Conservation (phyloP, 2,113 vertebrate species). For the Epinephelus cyanopodus region DNA sequence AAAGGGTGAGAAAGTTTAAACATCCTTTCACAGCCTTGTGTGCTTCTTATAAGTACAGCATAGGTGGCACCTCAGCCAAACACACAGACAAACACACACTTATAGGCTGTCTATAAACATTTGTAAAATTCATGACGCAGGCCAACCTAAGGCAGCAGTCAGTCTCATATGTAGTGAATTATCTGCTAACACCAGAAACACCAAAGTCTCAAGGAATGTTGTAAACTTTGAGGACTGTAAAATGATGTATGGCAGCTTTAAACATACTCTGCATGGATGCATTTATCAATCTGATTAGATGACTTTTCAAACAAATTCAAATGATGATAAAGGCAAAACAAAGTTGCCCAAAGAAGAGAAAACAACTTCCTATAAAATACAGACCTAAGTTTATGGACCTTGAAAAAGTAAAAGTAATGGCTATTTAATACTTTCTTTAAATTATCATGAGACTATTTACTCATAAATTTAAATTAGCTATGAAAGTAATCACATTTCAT, state of each 20-base stretch:
- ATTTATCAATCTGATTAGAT: background rate
- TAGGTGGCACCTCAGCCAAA: constrained; percentile 12
- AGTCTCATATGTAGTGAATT: constrained; percentile 8
- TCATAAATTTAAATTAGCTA: too few relatives aligned
- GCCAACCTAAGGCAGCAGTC: background rate
- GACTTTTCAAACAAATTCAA: background rate
- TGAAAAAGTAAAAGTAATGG: background rate
- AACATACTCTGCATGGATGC: constrained; percentile 1
- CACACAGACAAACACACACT: constrained; percentile 1
- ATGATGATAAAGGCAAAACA: background rate
- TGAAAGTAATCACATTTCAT: background rate
- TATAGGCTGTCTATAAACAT: background rate
- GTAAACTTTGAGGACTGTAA: background rate
- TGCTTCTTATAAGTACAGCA: constrained; percentile 30
- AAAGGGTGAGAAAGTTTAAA: constrained; percentile 52
- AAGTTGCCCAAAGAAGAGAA: background rate
- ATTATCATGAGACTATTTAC: background rate
- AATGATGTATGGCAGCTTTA: constrained; percentile 4
- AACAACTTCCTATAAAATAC: background rate
- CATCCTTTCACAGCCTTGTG: constrained; percentile 23
- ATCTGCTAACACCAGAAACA: constrained; percentile 31
- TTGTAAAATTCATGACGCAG: constrained; percentile 1
- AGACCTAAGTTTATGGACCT: background rate
- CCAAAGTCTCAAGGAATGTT: constrained; percentile 18
- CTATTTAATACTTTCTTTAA: background rate